Evolutionary conservation across 2,888 invertebrate species (phyloP).

Genomic region (Ennomos fuscantarius): DNA sequence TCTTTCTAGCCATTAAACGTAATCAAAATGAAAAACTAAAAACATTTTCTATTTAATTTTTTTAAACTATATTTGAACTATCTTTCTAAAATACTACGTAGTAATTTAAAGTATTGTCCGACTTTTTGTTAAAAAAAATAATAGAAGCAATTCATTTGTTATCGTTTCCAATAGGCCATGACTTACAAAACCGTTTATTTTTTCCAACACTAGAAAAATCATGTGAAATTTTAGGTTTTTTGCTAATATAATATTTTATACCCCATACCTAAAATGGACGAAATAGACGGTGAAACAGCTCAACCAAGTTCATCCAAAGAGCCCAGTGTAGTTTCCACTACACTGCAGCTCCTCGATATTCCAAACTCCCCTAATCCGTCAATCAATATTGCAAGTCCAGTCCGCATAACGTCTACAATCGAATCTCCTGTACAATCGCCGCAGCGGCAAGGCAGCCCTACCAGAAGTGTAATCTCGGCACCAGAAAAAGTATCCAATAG

Average conservation of each 20-base stretch:
- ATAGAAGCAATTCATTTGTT: constrained; percentile 32
- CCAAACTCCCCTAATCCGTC: constrained; percentile 9
- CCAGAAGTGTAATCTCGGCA: constrained; percentile 10
- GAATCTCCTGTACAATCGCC: constrained; percentile 20
- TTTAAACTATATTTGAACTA: too few relatives aligned
- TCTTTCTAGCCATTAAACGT: too few relatives aligned
- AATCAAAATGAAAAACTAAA: too few relatives aligned
- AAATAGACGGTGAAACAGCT: constrained; percentile 20
- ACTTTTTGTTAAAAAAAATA: constrained; percentile 2
- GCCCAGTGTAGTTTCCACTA: constrained; percentile 11
- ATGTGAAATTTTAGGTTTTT: constrained; percentile 45
- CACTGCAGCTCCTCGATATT: not conserved
- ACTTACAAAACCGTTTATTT: constrained; percentile 32
- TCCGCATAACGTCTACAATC: not conserved
- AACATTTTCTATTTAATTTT: too few relatives aligned
- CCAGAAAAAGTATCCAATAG: constrained; percentile 24
- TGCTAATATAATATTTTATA: not conserved
- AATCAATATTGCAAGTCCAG: constrained; percentile 11
- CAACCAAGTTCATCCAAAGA: constrained; percentile 20
- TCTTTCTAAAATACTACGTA: too few relatives aligned
- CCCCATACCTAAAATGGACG: constrained; percentile 25
- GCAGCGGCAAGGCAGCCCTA: constrained; percentile 22
- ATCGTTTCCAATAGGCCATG: constrained; percentile 63
- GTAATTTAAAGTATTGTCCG: not conserved
- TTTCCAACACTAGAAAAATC: constrained; percentile 33